These are phyloP conservation scores for Hydrophis major DNA, from an alignment of 2,797 vertebrate species.

Conservation along the genomic window DNA sequence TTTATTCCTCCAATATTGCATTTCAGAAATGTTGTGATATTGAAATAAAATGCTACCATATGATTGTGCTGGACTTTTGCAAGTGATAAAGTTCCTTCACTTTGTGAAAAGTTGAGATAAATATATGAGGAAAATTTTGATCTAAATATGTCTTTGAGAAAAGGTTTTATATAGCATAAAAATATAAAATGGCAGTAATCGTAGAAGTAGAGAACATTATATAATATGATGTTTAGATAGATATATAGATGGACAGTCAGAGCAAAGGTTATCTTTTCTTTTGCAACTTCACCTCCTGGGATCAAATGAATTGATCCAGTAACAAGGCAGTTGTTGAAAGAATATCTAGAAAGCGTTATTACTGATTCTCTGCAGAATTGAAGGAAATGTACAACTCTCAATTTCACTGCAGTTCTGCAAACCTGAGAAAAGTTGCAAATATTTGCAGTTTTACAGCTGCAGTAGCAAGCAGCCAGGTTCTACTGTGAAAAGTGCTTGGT, in stretches of 20 bases:
- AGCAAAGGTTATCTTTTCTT: not conserved
- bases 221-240: not conserved
- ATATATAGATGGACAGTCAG: not conserved
- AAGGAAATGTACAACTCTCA: not conserved
- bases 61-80: not conserved
- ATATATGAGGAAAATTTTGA: not conserved
- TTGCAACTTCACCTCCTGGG: not conserved
- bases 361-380: not conserved
- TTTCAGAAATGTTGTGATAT: not conserved
- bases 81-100: not conserved
- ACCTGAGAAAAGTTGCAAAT: not conserved
- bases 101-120: not conserved
- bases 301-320: not conserved
- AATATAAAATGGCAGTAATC: not conserved
- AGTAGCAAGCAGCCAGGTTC: not conserved
- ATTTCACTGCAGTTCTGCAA: not conserved
- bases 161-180: not conserved
- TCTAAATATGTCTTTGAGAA: fast-evolving
- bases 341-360: not conserved
- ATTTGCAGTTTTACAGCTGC: not conserved
- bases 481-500: not conserved
- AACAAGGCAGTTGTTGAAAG: not conserved
- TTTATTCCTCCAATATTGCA: not conserved
- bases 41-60: not conserved
- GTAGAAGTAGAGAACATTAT: not conserved